Conservation (phyloP, 2,113 vertebrate genomes). For the Nerophis lumbriciformis region DNA sequence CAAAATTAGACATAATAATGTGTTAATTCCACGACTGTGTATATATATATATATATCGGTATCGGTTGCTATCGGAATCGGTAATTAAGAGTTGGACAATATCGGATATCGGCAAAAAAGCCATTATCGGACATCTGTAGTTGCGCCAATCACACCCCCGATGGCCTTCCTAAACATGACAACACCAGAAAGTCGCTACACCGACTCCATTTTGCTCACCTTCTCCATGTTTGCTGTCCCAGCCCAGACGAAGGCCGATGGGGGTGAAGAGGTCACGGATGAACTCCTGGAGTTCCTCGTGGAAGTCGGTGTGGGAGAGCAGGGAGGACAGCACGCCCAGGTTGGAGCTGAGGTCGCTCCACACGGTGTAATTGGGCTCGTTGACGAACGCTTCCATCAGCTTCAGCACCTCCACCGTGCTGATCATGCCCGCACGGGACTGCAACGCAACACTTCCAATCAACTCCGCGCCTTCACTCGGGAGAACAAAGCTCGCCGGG, state of each 20-base stretch:
- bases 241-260: conserved; percentile 90
- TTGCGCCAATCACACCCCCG: too few species aligned
- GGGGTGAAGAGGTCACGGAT: conserved; percentile 92
- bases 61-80: too few species aligned
- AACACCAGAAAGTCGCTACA: not conserved
- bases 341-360: conserved; percentile 98
- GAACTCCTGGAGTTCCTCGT: conserved; percentile 94
- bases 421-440: conserved; percentile 96
- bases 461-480: too few species aligned
- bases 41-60: too few species aligned
- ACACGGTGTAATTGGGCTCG: conserved; percentile 98
- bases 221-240: conserved; percentile 92
- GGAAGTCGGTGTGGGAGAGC: conserved; percentile 94
- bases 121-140: too few species aligned
- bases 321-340: conserved; percentile 91
- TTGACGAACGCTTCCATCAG: conserved; percentile 99
- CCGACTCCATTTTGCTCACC: conserved; percentile 65
- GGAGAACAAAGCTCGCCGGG: not conserved
- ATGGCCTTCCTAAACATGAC: too few species aligned
- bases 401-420: conserved; percentile 94
- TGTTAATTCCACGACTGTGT: too few species aligned
- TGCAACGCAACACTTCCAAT: conserved; percentile 41
- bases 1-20: too few species aligned
- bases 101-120: too few species aligned
- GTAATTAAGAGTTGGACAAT: too few species aligned